Evolutionary conservation across 2,888 invertebrate species (phyloP).

Genomic region (Drosophila subquinaria): DNA sequence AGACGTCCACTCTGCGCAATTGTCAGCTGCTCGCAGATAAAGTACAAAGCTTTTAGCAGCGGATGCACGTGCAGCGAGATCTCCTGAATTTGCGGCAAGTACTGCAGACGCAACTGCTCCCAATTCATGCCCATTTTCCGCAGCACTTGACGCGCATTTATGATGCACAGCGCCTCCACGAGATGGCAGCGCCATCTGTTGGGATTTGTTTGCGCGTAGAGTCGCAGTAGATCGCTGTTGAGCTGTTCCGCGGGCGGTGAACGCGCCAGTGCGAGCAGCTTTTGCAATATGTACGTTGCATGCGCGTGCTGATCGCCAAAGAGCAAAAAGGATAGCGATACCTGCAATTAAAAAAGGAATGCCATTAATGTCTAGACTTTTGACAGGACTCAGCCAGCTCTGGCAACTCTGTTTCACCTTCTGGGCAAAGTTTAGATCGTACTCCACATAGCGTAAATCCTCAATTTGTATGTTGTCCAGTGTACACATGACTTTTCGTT

Average conservation of each 20-base stretch:
- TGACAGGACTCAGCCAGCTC: not conserved
- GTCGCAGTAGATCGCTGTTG: conserved; percentile 64
- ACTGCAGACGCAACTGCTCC: conserved; percentile 75
- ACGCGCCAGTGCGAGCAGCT: conserved; percentile 66
- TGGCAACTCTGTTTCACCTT: conserved; percentile 76
- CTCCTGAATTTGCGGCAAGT: conserved; percentile 83
- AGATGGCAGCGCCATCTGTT: conserved; percentile 85
- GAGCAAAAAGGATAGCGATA: conserved; percentile 82
- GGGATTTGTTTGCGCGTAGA: conserved; percentile 75
- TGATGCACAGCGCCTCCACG: conserved; percentile 87
- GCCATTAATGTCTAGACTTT: not conserved
- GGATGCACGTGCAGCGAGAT: conserved; percentile 84
- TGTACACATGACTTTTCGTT: conserved; percentile 10
- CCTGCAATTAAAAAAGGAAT: conserved; percentile 55
- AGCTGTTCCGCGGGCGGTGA: conserved; percentile 23
- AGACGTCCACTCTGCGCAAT: conserved; percentile 73
- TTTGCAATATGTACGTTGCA: conserved; percentile 79
- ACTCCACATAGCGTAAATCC: conserved; percentile 85
- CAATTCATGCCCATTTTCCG: conserved; percentile 84
- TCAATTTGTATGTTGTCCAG: conserved; percentile 67
- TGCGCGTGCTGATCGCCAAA: conserved; percentile 76
- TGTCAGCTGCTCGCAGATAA: conserved; percentile 85
- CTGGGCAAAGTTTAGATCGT: conserved; percentile 86
- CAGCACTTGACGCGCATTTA: conserved; percentile 83
- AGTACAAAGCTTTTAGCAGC: conserved; percentile 85